Evolutionary conservation across 2,888 invertebrate species (phyloP).

Genomic region (Octonoba sinensis): DNA sequence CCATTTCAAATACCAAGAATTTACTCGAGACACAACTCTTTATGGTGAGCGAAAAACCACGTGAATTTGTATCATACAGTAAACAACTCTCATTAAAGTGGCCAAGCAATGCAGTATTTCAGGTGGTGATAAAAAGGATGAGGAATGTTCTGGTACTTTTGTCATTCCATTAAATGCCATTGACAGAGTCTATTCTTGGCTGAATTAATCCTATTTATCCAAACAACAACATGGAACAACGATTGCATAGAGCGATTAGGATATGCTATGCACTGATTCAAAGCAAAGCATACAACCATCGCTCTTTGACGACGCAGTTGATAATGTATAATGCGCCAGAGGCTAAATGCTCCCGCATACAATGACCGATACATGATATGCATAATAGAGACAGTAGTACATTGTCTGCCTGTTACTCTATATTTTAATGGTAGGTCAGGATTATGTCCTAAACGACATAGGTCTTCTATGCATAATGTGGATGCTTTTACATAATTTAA

Average conservation of each 20-base stretch:
- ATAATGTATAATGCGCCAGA: constrained; percentile 33
- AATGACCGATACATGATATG: constrained; percentile 45
- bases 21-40: no score
- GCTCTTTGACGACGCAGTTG: constrained; percentile 21
- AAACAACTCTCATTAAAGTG: no score
- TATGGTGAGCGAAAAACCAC: no score
- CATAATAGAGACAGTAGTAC: constrained; percentile 36
- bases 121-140: no score
- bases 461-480: no score
- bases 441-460: no score
- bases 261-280: constrained; percentile 25
- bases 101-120: no score
- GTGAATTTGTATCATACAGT: no score
- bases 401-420: constrained; percentile 1
- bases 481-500: no score
- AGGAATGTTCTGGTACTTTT: constrained; percentile 4
- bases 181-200: constrained; percentile 26
- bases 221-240: constrained; percentile 35
- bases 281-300: constrained; percentile 25
- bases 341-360: constrained; percentile 37
- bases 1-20: no score
- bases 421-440: no score
- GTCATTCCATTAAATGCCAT: constrained; percentile 26
- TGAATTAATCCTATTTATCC: constrained; percentile 50
- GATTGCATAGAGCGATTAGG: constrained; percentile 26